Percentiles rank a stretch among this genome's conserved stretches.
These are phyloP conservation scores for Caenorhabditis macrosperma DNA, from an alignment of 2,888 invertebrate genomes.

Conservation along the genomic window DNA sequence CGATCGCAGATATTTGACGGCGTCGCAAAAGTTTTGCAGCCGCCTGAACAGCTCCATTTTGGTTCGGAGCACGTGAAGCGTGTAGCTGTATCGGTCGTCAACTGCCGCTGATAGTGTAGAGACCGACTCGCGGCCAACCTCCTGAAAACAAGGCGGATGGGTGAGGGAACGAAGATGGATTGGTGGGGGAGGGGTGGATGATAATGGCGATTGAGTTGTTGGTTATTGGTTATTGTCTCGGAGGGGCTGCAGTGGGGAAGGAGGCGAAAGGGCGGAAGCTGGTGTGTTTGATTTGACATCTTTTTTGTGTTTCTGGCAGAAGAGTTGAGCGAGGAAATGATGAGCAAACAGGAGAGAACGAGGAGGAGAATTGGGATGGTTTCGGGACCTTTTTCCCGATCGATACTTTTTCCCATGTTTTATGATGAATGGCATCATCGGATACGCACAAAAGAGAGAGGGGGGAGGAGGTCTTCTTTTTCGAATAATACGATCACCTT, in stretches of 20 bases:
- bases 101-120: constrained; percentile 57
- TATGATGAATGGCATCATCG: constrained; percentile 11
- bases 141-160: constrained; percentile 54
- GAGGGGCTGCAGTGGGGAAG: background rate
- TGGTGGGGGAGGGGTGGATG: constrained; percentile 5
- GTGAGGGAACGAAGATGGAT: background rate
- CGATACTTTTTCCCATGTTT: constrained; percentile 23
- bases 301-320: constrained; percentile 34
- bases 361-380: too few species aligned
- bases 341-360: constrained; percentile 33
- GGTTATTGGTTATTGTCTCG: constrained; percentile 7
- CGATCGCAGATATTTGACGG: constrained; percentile 65
- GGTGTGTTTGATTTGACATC: constrained; percentile 19
- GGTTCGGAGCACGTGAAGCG: constrained; percentile 56
- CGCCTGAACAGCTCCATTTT: constrained; percentile 73
- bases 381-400: constrained; percentile 2
- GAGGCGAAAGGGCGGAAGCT: constrained; percentile 1
- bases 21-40: constrained; percentile 76
- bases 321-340: constrained; percentile 18
- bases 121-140: constrained; percentile 70
- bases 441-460: background rate
- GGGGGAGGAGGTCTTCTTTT: background rate
- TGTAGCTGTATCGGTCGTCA: constrained; percentile 65
- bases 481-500: background rate
- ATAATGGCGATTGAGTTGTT: background rate